Evolutionary conservation across 2,797 vertebrate species (phyloP), one percentile per base, ranked within the genome.

Genomic region (Notolepis coatsorum): DNA sequence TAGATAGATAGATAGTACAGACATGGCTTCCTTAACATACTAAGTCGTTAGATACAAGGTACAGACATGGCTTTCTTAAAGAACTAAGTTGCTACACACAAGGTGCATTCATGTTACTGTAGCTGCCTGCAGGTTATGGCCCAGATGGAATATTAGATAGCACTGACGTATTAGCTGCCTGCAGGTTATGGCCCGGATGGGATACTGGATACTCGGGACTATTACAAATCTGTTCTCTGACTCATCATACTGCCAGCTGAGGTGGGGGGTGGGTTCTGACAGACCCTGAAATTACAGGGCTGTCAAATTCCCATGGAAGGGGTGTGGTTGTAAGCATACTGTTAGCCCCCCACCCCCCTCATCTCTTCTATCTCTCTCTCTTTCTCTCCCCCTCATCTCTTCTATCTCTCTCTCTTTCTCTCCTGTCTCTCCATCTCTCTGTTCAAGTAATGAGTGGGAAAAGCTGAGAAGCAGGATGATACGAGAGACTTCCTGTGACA

Each of bases 321-420:
- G 50, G 50, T 52, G 50, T 52, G 50, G 50, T 15, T n/a, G 7
- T 38, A 45, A 31, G 47, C 43, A 47, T 21, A 55, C 25, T 7
- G 54, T 27, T 12, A 28, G 17, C 15, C 27, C 13, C 27, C 35
- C 39, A 17, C 5, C n/a, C 7, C 37, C 24, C 23, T 42, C 23
- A 33, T 25, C 18, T 18, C 12, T 13, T 49, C 10, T 2, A 28
- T 2, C 46, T 25, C 7, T n/a, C 12, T 50, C 27, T 31, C 28
- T 50, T 9, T 30, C 12, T 12, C 41, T 20, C 41, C 10, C n/a
- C 20, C 39, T 7, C n/a, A 18, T 17, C 6, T 17, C 3, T 5
- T 15, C 2, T 41, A 2, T 41, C 5, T n/a, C n/a, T n/a, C n/a
- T n/a, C n/a, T n/a, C n/a, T n/a, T n/a, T n/a, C n/a, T n/a, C n/a